Evolutionary conservation across 2,888 invertebrate species (phyloP).

Genomic region (Megaustenia siamemsis): DNA sequence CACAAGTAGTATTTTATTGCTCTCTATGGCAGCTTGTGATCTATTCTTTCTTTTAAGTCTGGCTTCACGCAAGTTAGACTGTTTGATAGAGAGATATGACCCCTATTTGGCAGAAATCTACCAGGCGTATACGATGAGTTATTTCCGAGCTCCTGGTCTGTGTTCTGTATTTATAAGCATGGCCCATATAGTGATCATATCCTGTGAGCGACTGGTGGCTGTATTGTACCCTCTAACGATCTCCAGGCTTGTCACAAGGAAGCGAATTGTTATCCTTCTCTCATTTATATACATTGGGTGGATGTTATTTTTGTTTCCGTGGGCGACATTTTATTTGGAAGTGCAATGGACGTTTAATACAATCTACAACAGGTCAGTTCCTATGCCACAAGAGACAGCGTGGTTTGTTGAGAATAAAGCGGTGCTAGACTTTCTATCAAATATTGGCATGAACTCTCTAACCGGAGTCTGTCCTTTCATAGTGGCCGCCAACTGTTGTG

Average conservation of each 20-base stretch:
- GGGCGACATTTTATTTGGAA: background rate
- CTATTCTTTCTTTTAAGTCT: background rate
- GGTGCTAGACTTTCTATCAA: background rate
- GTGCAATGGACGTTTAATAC: background rate
- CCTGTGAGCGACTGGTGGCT: constrained; percentile 5
- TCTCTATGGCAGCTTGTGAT: constrained; percentile 22
- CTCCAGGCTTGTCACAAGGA: background rate
- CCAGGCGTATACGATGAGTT: background rate
- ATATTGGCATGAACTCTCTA: background rate
- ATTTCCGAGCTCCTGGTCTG: background rate
- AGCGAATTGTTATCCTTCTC: background rate
- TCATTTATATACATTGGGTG: background rate
- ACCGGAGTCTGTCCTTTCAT: background rate
- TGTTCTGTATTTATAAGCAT: background rate
- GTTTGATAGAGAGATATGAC: background rate
- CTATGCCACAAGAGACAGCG: background rate
- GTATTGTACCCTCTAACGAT: constrained; percentile 12
- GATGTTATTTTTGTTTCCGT: background rate
- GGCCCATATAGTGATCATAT: constrained; percentile 6
- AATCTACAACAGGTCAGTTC: background rate
- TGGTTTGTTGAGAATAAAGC: background rate
- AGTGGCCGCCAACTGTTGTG: background rate
- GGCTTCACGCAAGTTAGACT: background rate
- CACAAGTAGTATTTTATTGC: background rate
- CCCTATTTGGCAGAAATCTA: background rate